These are phyloP conservation scores for Incurvaria masculella DNA, from an alignment of 2,888 invertebrate genomes.

Conservation along the genomic window DNA sequence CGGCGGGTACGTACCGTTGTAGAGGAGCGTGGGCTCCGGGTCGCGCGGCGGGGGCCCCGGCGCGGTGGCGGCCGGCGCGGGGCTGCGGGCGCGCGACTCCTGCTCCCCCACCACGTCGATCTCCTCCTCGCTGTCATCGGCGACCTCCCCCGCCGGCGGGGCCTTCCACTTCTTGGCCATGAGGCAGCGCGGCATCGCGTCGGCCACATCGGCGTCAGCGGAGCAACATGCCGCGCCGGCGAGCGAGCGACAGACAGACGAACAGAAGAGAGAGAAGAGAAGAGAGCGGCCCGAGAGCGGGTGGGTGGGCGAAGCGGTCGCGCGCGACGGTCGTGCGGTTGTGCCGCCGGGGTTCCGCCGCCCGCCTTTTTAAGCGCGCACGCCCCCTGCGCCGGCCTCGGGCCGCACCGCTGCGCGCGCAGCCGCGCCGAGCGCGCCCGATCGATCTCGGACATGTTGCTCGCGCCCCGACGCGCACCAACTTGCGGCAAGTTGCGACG, in stretches of 20 bases:
- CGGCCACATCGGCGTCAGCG: slow-evolving; percentile 55
- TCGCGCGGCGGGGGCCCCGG: slow-evolving; percentile 70
- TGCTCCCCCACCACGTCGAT: slow-evolving; percentile 82
- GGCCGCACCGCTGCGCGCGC: slow-evolving; percentile 12
- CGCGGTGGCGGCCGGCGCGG: slow-evolving; percentile 54
- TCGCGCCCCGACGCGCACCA: slow-evolving; percentile 26
- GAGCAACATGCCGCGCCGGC: slow-evolving; percentile 32
- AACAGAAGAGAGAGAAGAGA: slow-evolving; percentile 38
- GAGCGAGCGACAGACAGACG: slow-evolving; percentile 40
- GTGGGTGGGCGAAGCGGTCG: slow-evolving; percentile 45
- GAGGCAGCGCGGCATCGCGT: slow-evolving; percentile 89
- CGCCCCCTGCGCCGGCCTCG: slow-evolving; percentile 16
- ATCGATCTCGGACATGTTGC: slow-evolving; percentile 29
- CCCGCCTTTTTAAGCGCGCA: slow-evolving; percentile 45
- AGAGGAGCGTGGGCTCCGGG: slow-evolving; percentile 69
- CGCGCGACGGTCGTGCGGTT: slow-evolving; percentile 57
- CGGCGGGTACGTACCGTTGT: slow-evolving; percentile 63
- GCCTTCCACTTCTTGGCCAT: slow-evolving; percentile 97
- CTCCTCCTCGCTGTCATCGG: slow-evolving; percentile 70
- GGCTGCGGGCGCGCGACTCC: slow-evolving; percentile 55
- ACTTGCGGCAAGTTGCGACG: not conserved
- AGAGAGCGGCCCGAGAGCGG: slow-evolving; percentile 44
- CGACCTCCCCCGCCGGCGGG: slow-evolving; percentile 54
- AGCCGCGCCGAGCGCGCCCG: slow-evolving; percentile 37
- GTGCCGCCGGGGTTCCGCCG: slow-evolving; percentile 42